Base-by-base conservation (phyloP, 2,888 invertebrate genomes). In the Orgyia antiqua region DNA sequence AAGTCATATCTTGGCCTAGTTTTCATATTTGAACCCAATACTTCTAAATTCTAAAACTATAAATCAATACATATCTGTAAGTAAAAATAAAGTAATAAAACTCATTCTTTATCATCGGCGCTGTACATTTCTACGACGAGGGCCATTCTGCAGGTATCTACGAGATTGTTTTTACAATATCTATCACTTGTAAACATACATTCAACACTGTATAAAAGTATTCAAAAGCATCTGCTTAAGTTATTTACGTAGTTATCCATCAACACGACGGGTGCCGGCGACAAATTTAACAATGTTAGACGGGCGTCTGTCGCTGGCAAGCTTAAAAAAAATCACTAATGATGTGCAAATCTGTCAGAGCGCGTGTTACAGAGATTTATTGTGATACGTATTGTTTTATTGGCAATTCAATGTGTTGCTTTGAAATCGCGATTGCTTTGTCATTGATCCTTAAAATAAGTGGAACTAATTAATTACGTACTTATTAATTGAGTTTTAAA, bases 241-340 rank as follows among this genome's bases (percentile, higher is more conserved):
- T 72, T 82, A 84, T 83, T 83, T 80, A 77, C 62, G 69, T 52
- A 46, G 42, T 40, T 64, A 72, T 84, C 79, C 54, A 58, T 83
- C 80, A 80, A 47, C 73, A 60, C 51, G 35, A 33, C 60, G 68
- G 64, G 50, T 53, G 52, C 46, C 45, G 52, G 66, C 57, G 79
- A 84, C 84, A 80, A 84, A 82, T 83, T 82, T 78, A 83, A 82
- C 83, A 82, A 78, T 75, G 74, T 70, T 46, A 53, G 59, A 42
- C 46, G 45, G 52, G 55, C 64, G 58, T 52, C 58, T 42, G 50
- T 43, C 45, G 49, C 52, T 37, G 43, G 45, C 45, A 45, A 41
- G 44, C 47, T 51, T 48, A 45, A 51, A 51, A 57, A 66, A 69
- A 63, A 63, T 50, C 54, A 47, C 55, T 79, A 80, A 82, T 76